These are phyloP conservation scores for Lynx canadensis DNA, from an alignment of 2,113 vertebrate genomes.

Conservation along the genomic window DNA sequence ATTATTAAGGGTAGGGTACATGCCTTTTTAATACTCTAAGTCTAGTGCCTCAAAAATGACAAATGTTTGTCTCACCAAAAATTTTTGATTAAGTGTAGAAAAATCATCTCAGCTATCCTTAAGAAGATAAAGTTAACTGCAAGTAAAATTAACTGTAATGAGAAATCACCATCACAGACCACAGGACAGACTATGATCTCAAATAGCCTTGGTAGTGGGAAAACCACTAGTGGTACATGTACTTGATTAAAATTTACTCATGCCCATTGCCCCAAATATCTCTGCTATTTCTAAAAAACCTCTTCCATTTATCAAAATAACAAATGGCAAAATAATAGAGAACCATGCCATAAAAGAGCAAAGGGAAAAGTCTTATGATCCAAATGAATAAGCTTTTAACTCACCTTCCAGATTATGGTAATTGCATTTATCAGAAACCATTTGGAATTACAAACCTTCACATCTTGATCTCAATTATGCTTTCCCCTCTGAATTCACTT, in stretches of 20 bases:
- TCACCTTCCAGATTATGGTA: background rate
- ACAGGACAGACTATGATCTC: background rate
- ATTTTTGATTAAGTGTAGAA: background rate
- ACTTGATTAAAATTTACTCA: background rate
- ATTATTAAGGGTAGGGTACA: background rate
- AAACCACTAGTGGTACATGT: background rate
- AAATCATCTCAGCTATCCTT: background rate
- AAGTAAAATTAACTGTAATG: background rate
- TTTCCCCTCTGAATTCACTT: background rate
- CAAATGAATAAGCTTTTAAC: conserved; percentile 18
- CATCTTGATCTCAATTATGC: background rate
- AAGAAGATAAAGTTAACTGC: background rate
- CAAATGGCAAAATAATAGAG: conserved; percentile 22
- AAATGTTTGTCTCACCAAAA: background rate
- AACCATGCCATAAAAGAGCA: background rate
- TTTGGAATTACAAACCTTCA: conserved; percentile 28
- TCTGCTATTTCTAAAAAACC: background rate
- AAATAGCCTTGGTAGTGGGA: background rate
- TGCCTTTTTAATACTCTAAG: background rate
- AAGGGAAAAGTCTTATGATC: background rate
- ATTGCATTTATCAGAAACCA: conserved; percentile 45
- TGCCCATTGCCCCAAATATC: background rate
- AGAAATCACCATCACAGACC: background rate
- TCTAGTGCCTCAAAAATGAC: background rate
- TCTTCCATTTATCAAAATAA: background rate